Base-by-base conservation (phyloP, 2,888 invertebrate species). In the Nomada ferruginata region DNA sequence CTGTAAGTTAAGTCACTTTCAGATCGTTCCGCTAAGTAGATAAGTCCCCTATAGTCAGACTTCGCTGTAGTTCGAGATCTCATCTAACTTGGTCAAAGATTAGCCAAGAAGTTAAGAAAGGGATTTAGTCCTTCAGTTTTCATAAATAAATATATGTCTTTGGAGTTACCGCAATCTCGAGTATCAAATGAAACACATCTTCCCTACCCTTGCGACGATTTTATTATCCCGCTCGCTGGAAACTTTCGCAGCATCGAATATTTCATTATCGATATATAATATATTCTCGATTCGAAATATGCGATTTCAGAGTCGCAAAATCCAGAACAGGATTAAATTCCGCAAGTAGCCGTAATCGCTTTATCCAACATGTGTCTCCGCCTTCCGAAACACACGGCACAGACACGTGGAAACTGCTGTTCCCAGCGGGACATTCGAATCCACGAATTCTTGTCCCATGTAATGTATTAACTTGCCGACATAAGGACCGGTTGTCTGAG, bases 381-480 rank as follows among this genome's bases (percentile, higher is more conserved):
- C 44, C 60, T 74, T 69, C 29, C 57, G 52, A 68, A 68, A 74
- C 55, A 47, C 59, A 66, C 50, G 50, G 23, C 9, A 44, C 18
- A n/a, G 52, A 29, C 26, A 61, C 20, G 36, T 26, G 52, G 57
- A 79, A 76, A 69, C 20, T 57, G 57, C 11, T 74, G 47, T 64
- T 66, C 70, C 77, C 74, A 50, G 18, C 44, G 70, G 66, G 52
- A 66, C 42, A 53, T 66, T 82, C 18, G 52, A 55, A 44, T 57
- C 57, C 63, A 15, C 50, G 47, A 63, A 59, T 60, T 66, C 60
- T 64, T 76, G 69, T 61, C 53, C 57, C 26, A 61, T 66, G 76
- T 63, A 74, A 82, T 74, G 77, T 68, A 83, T 83, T 74, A 82
- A 71, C 70, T 82, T 53, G 42, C 52, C 61, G 26, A 36, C 74